Percentiles rank a stretch among this genome's conserved stretches.
These are phyloP conservation scores for Parochlus steinenii DNA, from an alignment of 2,888 invertebrate species.

Conservation along the genomic window DNA sequence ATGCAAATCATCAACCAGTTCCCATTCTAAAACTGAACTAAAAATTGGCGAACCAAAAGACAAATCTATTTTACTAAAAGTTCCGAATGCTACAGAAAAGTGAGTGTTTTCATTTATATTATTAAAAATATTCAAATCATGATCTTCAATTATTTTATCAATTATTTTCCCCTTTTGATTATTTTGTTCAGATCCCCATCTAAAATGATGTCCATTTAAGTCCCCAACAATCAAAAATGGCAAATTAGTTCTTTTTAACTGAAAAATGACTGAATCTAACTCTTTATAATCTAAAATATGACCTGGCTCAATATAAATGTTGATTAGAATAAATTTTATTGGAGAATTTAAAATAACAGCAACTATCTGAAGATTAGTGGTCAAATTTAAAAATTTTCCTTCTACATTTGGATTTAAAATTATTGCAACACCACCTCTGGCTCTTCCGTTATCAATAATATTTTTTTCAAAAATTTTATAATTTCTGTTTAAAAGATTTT, in stretches of 20 bases:
- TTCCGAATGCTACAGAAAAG: constrained; percentile 6
- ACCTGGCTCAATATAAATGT: too few species aligned
- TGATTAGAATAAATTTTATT: constrained; percentile 4
- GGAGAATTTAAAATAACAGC: constrained; percentile 6
- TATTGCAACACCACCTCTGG: constrained; percentile 1
- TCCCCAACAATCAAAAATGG: too few species aligned
- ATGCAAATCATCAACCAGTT: too few species aligned
- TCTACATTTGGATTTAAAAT: not conserved
- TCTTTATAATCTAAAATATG: too few species aligned
- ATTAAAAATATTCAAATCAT: constrained; percentile 6
- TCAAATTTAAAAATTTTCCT: not conserved
- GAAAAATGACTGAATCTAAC: too few species aligned
- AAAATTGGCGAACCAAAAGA: constrained; percentile 2
- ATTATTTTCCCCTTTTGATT: too few species aligned
- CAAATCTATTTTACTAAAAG: constrained; percentile 2
- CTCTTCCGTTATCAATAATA: not conserved
- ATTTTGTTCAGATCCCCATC: too few species aligned
- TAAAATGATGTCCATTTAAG: too few species aligned
- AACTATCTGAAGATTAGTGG: constrained; percentile 3
- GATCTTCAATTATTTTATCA: constrained; percentile 1
- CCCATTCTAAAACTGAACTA: constrained; percentile 6
- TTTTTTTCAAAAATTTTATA: constrained; percentile 3
- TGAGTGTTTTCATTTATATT: constrained; percentile 3
- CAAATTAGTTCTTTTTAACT: too few species aligned
- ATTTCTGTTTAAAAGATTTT: too few species aligned